phyloP scores from a whole-genome alignment of 2,113 vertebrate genomes.

The Ammodramus savannarum region DNA sequence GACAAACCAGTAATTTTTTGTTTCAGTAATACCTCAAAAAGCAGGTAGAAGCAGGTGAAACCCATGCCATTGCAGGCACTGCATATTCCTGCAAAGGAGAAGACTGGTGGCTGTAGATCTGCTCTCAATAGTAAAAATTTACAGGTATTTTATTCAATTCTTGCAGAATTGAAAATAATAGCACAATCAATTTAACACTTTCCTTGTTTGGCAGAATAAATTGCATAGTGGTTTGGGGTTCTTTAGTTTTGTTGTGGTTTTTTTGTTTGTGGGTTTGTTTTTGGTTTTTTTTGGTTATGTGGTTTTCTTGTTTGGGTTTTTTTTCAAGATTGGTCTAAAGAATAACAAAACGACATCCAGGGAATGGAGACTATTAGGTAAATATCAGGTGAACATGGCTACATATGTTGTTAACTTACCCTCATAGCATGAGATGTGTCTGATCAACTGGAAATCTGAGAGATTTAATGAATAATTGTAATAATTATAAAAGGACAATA shows the following conservation, averaged over 20 bases:
- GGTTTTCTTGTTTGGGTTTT: rapidly evolving
- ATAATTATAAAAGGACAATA: not conserved
- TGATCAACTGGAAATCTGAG: not conserved
- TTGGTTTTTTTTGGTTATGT: not conserved
- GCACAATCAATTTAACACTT: not conserved
- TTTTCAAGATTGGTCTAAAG: not conserved
- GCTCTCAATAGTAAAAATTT: not conserved
- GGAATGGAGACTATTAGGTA: not conserved
- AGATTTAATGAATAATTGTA: not conserved
- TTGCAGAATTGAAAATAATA: not conserved
- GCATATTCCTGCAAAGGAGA: not conserved
- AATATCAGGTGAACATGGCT: not conserved
- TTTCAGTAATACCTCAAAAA: not conserved
- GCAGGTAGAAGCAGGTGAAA: not conserved
- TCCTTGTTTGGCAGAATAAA: not conserved
- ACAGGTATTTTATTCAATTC: not conserved
- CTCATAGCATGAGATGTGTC: not conserved
- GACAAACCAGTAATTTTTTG: not conserved
- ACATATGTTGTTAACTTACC: rapidly evolving
- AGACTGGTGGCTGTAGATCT: not conserved
- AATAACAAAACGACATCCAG: not conserved
- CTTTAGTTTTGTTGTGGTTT: not conserved
- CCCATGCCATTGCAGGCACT: not conserved
- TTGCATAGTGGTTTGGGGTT: not conserved
- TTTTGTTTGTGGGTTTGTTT: rapidly evolving